These are phyloP conservation scores for Notamacropus eugenii DNA, from an alignment of 2,797 vertebrate species.

Conservation along the genomic window DNA sequence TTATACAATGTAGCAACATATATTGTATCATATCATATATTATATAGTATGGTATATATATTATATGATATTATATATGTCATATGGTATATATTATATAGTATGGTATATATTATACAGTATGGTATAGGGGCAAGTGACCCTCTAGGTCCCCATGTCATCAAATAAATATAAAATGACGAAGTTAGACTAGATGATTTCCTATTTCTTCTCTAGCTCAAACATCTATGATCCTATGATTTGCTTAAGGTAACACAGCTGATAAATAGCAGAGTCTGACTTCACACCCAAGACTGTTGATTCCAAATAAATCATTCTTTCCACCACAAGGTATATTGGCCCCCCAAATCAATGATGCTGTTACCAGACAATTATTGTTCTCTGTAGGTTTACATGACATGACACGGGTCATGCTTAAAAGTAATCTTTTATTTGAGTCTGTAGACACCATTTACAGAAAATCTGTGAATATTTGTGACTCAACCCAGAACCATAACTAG, in stretches of 20 bases:
- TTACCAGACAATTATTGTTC: neutral
- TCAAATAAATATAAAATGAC: neutral
- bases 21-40: no score
- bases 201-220: neutral
- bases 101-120: neutral
- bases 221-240: neutral
- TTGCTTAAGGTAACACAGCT: neutral
- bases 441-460: neutral
- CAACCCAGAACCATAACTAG: neutral
- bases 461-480: neutral
- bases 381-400: neutral
- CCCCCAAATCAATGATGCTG: neutral
- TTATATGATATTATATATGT: no score
- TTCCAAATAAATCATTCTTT: neutral
- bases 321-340: neutral
- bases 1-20: no score
- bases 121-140: neutral
- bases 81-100: neutral
- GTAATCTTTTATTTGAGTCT: neutral
- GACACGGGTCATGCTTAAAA: neutral
- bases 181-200: neutral
- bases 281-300: neutral
- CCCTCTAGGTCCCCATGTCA: no score
- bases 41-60: neutral
- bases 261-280: neutral